These are phyloP conservation scores for Crematogaster levior DNA, from an alignment of 2,888 invertebrate genomes.

Conservation along the genomic window DNA sequence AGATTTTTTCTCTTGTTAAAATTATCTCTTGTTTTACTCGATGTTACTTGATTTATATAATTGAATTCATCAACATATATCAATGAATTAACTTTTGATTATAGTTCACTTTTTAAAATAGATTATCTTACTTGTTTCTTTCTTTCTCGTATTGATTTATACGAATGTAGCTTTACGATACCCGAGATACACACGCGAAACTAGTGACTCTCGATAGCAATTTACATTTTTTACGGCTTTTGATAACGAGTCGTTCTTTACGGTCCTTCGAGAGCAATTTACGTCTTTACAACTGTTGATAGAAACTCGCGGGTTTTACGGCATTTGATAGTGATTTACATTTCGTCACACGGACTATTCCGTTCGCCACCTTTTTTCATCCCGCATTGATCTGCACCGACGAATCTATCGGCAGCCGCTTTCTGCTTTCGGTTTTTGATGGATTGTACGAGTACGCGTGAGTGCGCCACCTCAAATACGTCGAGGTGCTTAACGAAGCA, in stretches of 20 bases:
- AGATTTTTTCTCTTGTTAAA: background rate
- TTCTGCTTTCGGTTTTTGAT: constrained; percentile 59
- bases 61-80: background rate
- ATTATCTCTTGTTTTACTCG: background rate
- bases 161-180: background rate
- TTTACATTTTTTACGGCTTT: constrained; percentile 6
- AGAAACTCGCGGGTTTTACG: constrained; percentile 5
- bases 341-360: constrained; percentile 7
- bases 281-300: constrained; percentile 33
- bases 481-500: constrained; percentile 76
- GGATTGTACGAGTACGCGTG: constrained; percentile 59
- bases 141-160: background rate
- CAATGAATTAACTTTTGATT: background rate
- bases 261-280: constrained; percentile 6
- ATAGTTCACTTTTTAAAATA: background rate
- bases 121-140: background rate
- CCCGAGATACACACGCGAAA: background rate
- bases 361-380: constrained; percentile 28
- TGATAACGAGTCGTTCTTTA: constrained; percentile 23
- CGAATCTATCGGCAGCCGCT: background rate
- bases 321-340: constrained; percentile 41
- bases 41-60: background rate
- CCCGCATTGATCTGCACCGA: constrained; percentile 37
- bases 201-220: background rate
- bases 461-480: constrained; percentile 64